A percentile compares a stretch with the other conserved stretches of the same genome.
Evolutionary conservation across 2,888 invertebrate genomes (phyloP).

Genomic region (Aphrophora alni): DNA sequence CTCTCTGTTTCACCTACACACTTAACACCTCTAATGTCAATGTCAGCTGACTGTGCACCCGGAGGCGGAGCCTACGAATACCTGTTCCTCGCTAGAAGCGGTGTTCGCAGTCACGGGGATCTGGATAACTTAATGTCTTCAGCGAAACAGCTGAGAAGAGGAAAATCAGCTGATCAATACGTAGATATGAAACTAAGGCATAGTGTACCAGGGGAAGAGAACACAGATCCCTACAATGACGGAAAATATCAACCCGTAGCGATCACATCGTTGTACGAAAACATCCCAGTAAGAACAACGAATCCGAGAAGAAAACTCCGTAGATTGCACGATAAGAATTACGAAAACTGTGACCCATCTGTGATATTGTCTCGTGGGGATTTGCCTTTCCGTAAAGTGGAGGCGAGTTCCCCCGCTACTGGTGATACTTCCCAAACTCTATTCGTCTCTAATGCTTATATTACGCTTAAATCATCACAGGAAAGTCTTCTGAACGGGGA

Average conservation of each 20-base stretch:
- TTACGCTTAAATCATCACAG: constrained; percentile 65
- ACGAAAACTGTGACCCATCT: constrained; percentile 67
- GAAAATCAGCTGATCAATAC: constrained; percentile 79
- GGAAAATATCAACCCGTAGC: constrained; percentile 68
- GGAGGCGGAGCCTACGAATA: constrained; percentile 69
- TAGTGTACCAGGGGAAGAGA: constrained; percentile 54
- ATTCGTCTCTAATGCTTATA: constrained; percentile 62
- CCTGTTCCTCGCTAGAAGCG: constrained; percentile 68
- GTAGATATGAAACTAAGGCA: constrained; percentile 73
- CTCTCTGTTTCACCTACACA: constrained; percentile 87
- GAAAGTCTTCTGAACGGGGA: constrained; percentile 66
- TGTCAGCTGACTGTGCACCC: constrained; percentile 61
- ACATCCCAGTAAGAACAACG: constrained; percentile 72
- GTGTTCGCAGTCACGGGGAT: constrained; percentile 74
- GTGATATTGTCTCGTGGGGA: constrained; percentile 51
- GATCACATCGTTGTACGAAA: constrained; percentile 75
- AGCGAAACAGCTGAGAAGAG: constrained; percentile 64
- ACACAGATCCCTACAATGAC: constrained; percentile 35
- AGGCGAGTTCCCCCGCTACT: constrained; percentile 48
- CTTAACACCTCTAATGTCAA: constrained; percentile 62
- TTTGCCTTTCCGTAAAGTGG: constrained; percentile 52
- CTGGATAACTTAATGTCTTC: constrained; percentile 62
- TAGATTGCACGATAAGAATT: constrained; percentile 62
- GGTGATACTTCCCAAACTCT: constrained; percentile 54
- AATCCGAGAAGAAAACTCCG: constrained; percentile 75